These are phyloP conservation scores for Drosophila hamatofila DNA, from an alignment of 2,888 invertebrate species.

Conservation along the genomic window DNA sequence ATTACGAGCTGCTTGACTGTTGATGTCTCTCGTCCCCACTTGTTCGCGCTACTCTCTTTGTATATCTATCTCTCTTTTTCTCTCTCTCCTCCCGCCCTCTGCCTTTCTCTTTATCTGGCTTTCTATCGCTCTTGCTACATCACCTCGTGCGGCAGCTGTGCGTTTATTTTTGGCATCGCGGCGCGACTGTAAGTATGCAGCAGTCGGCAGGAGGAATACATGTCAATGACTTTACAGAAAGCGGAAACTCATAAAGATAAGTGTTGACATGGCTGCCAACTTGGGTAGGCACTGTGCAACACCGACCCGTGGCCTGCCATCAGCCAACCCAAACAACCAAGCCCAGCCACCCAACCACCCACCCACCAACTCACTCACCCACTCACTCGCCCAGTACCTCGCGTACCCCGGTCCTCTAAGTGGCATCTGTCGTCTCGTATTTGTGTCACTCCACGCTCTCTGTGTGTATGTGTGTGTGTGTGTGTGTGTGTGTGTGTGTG, in stretches of 20 bases:
- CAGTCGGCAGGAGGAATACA: constrained; percentile 65
- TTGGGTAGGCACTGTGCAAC: constrained; percentile 47
- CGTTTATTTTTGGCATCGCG: constrained; percentile 62
- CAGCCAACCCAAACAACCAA: not conserved
- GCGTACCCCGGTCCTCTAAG: constrained; percentile 48
- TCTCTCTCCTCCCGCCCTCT: constrained; percentile 1
- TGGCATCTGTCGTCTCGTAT: constrained; percentile 76
- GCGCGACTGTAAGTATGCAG: constrained; percentile 48
- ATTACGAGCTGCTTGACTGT: constrained; percentile 60
- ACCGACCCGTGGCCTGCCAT: constrained; percentile 19
- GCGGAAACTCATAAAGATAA: constrained; percentile 84
- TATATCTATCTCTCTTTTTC: not conserved
- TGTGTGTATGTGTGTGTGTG: constrained; percentile 5
- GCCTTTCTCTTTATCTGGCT: not conserved
- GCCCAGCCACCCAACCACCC: not conserved
- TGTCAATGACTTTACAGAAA: constrained; percentile 84
- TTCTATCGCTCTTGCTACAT: not conserved
- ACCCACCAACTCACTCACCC: not conserved
- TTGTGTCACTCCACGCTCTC: constrained; percentile 68
- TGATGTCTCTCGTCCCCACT: constrained; percentile 26
- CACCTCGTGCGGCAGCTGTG: constrained; percentile 50
- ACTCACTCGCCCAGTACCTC: constrained; percentile 1
- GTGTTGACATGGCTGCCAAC: constrained; percentile 82
- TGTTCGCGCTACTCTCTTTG: not conserved
- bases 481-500: constrained; percentile 9